phyloP scores from a whole-genome alignment of 2,113 vertebrate genomes.

The Synchiropus splendidus region DNA sequence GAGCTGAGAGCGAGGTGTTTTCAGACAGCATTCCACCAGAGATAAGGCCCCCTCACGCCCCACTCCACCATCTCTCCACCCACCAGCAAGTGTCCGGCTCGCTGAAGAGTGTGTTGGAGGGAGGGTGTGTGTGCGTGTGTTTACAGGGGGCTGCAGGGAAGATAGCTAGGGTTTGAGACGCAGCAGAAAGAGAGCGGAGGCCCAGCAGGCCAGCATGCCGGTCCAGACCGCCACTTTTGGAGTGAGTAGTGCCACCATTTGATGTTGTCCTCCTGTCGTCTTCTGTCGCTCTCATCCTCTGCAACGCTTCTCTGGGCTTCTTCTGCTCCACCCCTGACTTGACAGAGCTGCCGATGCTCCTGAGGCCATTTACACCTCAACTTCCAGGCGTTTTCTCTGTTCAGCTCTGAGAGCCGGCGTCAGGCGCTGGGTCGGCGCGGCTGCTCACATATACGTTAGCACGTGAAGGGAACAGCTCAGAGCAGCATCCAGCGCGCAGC shows the following conservation, averaged over 20 bases:
- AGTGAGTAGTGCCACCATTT: conserved; percentile 64
- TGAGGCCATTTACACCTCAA: no score
- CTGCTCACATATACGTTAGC: no score
- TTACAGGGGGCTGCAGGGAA: conserved; percentile 47
- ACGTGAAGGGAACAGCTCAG: no score
- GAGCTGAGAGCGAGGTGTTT: conserved; percentile 16
- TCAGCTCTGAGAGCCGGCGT: no score
- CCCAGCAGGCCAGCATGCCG: conserved; percentile 68
- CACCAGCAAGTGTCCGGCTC: conserved; percentile 38
- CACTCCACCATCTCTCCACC: conserved; percentile 51
- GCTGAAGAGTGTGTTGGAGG: conserved; percentile 53
- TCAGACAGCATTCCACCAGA: conserved; percentile 61
- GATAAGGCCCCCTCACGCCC: conserved; percentile 62
- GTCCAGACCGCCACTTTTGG: conserved; percentile 61
- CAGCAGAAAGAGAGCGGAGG: conserved; percentile 44
- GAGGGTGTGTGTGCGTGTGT: conserved; percentile 28
- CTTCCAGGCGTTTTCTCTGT: no score
- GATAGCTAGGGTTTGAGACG: conserved; percentile 44
- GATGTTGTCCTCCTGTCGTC: conserved; percentile 16
- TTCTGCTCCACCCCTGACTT: no score
- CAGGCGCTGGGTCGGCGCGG: no score
- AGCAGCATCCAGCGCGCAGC: no score
- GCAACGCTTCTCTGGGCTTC: conserved; percentile 1
- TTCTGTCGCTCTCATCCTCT: conserved; percentile 13
- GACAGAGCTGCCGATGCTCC: no score